Base-by-base conservation (phyloP, 1,140 invertebrate species). In the Phymorhynchus buccinoides region DNA sequence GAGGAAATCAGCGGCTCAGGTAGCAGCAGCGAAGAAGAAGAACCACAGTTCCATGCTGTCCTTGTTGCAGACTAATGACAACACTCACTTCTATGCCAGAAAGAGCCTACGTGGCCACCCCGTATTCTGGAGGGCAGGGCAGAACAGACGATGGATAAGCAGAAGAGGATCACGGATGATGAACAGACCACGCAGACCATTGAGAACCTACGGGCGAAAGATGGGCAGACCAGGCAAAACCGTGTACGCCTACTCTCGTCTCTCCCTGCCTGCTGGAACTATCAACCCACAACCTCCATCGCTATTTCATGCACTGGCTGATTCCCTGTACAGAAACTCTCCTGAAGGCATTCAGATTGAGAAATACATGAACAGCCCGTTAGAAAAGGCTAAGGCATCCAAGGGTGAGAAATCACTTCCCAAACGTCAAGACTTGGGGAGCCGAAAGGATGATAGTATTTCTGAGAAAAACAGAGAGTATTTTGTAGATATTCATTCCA, bases 301-400 rank as follows among this genome's bases (percentile, higher is more conserved):
- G 56, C 12, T 62, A 27, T 2, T 27, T 7, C 30, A 35, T 32
- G 14, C 14, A 32, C 68, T 32, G 3, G 3, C 7, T 32, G 6
- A 12, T 37, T 35, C 68, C n/a, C 39, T 22, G 18, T 27, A 30
- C 75, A 56, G 32, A 41, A 68, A 85, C 48, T 77, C 42, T 44
- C 66, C 71, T n/a, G 85, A 84, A 32, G 83, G 52, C 41, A 83
- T 86, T 4, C 48, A 83, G 56, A 87, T 87, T 39, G 83, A 84
- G 68, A 87, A 84, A 39, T 85, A 71, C 68, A 85, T 87, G 84
- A 71, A 83, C 52, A 84, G 85, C 7, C 84, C 71, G 68, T 52
- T 87, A 35, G 81, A 87, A 52, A 62, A 83, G 7, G 79, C 79
- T 48, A 48, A 78, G 44, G n/a, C 41, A 42, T 66, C 68, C 9